These are phyloP conservation scores for Coluber constrictor DNA, from an alignment of 2,797 vertebrate species.

Conservation along the genomic window DNA sequence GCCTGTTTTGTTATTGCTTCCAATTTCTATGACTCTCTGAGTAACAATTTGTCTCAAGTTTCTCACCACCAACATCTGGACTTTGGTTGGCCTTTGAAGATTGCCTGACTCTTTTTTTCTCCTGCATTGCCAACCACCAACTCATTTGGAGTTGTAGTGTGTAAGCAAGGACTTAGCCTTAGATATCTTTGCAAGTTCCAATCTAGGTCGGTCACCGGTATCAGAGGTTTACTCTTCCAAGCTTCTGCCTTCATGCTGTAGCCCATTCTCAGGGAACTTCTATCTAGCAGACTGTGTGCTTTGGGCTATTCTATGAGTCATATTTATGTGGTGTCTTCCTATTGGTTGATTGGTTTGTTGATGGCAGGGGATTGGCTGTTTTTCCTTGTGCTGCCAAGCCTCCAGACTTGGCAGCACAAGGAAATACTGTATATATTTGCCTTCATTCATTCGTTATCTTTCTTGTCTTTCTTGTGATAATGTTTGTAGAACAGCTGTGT, in stretches of 20 bases:
- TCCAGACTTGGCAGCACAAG: neutral
- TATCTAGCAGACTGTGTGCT: neutral
- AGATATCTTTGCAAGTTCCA: neutral
- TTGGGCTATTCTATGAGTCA: neutral
- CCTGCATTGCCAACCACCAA: neutral
- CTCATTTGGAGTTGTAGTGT: neutral
- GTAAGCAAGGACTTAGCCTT: neutral
- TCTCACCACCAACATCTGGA: neutral
- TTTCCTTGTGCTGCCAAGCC: neutral
- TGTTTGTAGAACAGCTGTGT: neutral
- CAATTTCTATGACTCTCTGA: neutral
- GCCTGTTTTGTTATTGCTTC: neutral
- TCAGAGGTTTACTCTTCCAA: neutral
- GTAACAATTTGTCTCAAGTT: neutral
- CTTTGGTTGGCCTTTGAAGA: neutral
- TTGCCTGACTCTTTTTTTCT: neutral
- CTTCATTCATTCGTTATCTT: neutral
- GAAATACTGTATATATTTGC: neutral
- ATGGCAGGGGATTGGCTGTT: neutral
- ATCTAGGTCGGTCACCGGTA: rapidly evolving
- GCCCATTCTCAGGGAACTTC: neutral
- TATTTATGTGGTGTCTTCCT: neutral
- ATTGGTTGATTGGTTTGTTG: neutral
- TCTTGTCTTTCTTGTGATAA: neutral
- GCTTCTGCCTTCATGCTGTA: neutral